Evolutionary conservation across 2,113 vertebrate species (phyloP).

Genomic region (Mus musculus): DNA sequence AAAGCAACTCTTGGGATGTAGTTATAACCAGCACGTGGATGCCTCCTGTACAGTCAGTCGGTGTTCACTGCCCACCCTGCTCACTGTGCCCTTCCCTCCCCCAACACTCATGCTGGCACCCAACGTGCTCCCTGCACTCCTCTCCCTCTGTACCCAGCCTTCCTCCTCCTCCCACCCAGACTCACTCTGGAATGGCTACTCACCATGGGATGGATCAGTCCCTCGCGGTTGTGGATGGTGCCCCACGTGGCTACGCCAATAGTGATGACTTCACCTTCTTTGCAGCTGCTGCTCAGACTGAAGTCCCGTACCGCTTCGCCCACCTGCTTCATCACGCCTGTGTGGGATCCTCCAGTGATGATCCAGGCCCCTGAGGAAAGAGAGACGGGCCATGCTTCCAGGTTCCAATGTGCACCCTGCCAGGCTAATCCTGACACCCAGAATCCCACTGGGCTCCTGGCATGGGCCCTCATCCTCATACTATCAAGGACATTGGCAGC

Average conservation of each 20-base stretch:
- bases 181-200: constrained; percentile 1
- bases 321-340: constrained; percentile 98
- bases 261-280: constrained; percentile 89
- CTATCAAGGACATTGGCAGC: no score
- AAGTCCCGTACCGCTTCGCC: constrained; percentile 94
- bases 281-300: constrained; percentile 88
- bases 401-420: background rate
- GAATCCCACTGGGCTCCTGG: background rate
- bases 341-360: constrained; percentile 94
- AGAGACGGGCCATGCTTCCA: background rate
- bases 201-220: constrained; percentile 86
- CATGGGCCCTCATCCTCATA: background rate
- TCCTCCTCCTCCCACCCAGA: background rate
- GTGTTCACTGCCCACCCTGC: no score
- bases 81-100: background rate
- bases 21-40: background rate
- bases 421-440: accelerated
- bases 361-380: constrained; percentile 94
- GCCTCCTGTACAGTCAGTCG: background rate
- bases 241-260: constrained; percentile 98
- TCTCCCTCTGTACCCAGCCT: background rate
- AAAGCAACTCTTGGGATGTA: background rate
- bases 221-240: constrained; percentile 91
- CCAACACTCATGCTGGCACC: background rate
- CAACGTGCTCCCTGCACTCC: background rate